Conservation (phyloP, 2,888 invertebrate genomes). For the Pyralis farinalis region DNA sequence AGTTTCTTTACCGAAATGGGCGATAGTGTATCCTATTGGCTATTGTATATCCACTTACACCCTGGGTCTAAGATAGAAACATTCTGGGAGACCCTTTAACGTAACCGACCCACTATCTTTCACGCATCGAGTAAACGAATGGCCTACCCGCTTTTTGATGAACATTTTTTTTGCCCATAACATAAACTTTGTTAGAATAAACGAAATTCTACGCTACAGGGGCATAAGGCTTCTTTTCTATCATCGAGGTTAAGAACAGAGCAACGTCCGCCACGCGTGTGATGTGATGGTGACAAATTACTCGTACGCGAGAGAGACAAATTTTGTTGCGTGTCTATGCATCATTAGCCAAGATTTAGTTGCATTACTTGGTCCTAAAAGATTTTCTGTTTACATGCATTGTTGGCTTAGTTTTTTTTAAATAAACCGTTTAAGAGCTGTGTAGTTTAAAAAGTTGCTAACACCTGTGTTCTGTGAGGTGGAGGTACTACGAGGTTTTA, state of each 20-base stretch:
- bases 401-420: background rate
- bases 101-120: conserved; percentile 10
- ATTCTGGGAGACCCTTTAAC: conserved; percentile 6
- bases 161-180: background rate
- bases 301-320: conserved; percentile 47
- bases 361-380: conserved; percentile 11
- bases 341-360: conserved; percentile 47
- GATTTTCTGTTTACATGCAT: background rate
- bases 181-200: background rate
- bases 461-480: too few relatives aligned
- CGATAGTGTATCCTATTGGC: background rate
- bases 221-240: conserved; percentile 14
- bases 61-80: background rate
- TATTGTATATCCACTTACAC: conserved; percentile 6
- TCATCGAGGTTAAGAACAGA: background rate
- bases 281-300: conserved; percentile 50
- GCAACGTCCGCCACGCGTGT: conserved; percentile 15
- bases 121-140: conserved; percentile 13
- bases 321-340: conserved; percentile 53
- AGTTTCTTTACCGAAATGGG: conserved; percentile 1
- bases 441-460: too few relatives aligned
- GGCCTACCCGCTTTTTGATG: conserved; percentile 12
- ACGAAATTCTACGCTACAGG: conserved; percentile 2
- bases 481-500: too few relatives aligned
- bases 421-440: too few relatives aligned